These are phyloP conservation scores for Ia io DNA, from an alignment of 2,113 vertebrate species.

Conservation along the genomic window DNA sequence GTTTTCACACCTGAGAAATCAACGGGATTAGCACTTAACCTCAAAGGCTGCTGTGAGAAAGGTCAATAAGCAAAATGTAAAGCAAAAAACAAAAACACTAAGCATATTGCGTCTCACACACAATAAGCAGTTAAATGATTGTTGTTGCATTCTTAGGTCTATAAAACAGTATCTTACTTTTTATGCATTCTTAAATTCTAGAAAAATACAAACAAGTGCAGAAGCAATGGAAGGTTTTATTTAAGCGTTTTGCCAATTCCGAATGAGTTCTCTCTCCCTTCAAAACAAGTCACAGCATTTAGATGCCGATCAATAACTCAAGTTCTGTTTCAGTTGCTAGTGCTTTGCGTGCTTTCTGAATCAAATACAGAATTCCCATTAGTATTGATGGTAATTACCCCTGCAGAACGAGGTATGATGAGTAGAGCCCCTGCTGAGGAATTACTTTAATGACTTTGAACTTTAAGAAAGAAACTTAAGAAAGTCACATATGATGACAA, in stretches of 20 bases:
- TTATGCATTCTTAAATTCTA: not conserved
- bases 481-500: not conserved
- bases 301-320: not conserved
- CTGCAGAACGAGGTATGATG: conserved; percentile 3
- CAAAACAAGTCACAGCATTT: not conserved
- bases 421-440: conserved; percentile 1
- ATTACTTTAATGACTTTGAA: conserved; percentile 28
- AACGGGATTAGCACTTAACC: not conserved
- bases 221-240: not conserved
- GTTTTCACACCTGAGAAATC: not conserved
- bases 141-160: not conserved
- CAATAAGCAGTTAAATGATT: not conserved
- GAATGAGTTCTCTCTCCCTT: not conserved
- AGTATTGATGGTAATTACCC: not conserved
- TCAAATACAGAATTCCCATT: not conserved
- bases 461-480: conserved; percentile 42
- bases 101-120: not conserved
- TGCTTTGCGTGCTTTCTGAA: not conserved
- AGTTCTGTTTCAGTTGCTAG: not conserved
- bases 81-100: not conserved
- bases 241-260: not conserved
- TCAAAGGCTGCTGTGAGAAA: not conserved
- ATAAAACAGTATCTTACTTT: not conserved
- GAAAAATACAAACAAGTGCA: not conserved
- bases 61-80: not conserved